These are phyloP conservation scores for Notamacropus eugenii DNA, from an alignment of 2,797 vertebrate genomes.

Conservation along the genomic window DNA sequence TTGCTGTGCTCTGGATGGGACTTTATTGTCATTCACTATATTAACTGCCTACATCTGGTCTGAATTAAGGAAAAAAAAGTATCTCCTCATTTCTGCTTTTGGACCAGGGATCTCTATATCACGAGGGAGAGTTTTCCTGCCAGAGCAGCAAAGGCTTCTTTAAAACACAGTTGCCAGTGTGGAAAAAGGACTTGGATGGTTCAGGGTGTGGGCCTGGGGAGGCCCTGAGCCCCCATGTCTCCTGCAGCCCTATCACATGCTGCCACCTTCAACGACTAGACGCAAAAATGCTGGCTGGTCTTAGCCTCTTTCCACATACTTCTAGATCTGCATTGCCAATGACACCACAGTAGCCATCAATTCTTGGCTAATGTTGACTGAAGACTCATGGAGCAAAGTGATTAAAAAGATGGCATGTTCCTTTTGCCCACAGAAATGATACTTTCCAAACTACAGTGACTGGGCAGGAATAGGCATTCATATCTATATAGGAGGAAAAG, in stretches of 20 bases:
- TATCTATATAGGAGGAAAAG: neutral
- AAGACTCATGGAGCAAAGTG: neutral
- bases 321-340: neutral
- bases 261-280: neutral
- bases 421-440: neutral
- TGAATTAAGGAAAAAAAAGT: conserved; percentile 51
- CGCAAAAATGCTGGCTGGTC: neutral
- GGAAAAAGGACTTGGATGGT: neutral
- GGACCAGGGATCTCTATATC: conserved; percentile 1
- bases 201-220: neutral
- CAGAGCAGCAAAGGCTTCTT: neutral
- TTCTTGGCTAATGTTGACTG: neutral
- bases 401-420: neutral
- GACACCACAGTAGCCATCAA: neutral
- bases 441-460: neutral
- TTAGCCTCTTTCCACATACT: neutral
- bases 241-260: neutral
- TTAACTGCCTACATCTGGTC: conserved; percentile 56
- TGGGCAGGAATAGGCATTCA: neutral
- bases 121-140: conserved; percentile 48
- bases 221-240: neutral
- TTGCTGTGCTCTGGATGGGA: conserved; percentile 49
- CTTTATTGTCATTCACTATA: conserved; percentile 26
- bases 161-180: conserved; percentile 41
- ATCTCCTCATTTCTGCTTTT: conserved; percentile 3